phyloP scores from a whole-genome alignment of 2,113 vertebrate species.

The Noctilio leporinus region DNA sequence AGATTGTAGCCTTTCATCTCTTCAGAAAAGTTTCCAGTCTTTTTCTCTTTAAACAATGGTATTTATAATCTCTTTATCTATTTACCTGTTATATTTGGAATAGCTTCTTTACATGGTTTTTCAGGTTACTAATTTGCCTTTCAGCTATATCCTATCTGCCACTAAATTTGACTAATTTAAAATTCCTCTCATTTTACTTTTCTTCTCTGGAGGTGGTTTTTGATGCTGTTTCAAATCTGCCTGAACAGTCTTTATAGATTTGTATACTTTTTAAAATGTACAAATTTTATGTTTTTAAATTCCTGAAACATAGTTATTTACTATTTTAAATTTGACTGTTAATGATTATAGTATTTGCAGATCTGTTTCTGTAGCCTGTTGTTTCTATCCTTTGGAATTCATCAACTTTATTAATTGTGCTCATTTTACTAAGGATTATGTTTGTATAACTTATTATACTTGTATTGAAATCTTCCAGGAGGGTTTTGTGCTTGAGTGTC shows the following conservation, averaged over 20 bases:
- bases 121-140: not conserved
- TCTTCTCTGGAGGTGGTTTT: not conserved
- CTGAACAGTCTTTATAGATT: not conserved
- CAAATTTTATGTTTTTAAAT: not conserved
- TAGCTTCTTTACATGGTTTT: not conserved
- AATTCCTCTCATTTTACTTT: not conserved
- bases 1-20: not conserved
- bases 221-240: not conserved
- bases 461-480: not conserved
- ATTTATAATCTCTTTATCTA: not conserved
- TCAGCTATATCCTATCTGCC: not conserved
- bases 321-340: not conserved
- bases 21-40: not conserved
- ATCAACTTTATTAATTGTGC: not conserved
- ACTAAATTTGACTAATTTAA: not conserved
- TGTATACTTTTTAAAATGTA: not conserved
- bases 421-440: not conserved
- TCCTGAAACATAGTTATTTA: not conserved
- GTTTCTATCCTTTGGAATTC: not conserved
- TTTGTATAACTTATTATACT: not conserved
- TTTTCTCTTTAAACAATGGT: not conserved
- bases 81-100: not conserved
- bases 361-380: not conserved
- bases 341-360: not conserved
- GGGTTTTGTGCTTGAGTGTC: not conserved